Conservation (phyloP, 2,797 vertebrate genomes). For the Psittacula derbiana region DNA sequence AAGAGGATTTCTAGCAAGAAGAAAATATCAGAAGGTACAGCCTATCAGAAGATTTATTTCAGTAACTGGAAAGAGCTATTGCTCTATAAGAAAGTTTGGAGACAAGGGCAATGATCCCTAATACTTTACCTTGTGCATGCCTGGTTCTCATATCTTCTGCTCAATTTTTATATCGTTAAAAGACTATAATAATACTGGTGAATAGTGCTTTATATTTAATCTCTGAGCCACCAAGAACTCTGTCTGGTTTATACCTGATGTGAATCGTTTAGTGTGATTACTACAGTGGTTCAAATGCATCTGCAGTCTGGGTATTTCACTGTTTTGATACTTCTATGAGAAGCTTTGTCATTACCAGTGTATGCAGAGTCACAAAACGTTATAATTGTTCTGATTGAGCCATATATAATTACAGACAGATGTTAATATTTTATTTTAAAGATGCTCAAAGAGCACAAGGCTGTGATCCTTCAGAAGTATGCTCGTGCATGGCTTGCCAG, state of each 20-base stretch:
- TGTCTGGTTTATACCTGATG: background rate
- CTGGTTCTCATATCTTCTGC: background rate
- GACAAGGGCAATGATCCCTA: background rate
- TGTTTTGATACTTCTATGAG: background rate
- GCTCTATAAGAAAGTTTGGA: background rate
- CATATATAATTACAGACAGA: background rate
- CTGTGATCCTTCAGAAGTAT: conserved; percentile 91
- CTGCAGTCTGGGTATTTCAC: background rate
- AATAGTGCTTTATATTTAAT: background rate
- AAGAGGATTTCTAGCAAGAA: conserved; percentile 90
- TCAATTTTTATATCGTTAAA: background rate
- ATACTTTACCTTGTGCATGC: background rate
- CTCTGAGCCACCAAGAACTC: background rate
- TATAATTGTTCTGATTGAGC: background rate
- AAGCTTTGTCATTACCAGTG: background rate
- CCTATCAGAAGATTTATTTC: background rate
- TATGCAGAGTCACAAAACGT: background rate
- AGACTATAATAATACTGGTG: background rate
- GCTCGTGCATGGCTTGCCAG: conserved; percentile 93
- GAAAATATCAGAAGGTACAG: conserved; percentile 85
- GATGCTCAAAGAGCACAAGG: conserved; percentile 92
- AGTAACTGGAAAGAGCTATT: background rate
- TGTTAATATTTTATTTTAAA: conserved; percentile 58
- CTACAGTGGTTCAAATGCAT: background rate
- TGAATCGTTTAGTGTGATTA: background rate